Conservation (phyloP, 2,888 invertebrate genomes). For the Harpalus rubripes region DNA sequence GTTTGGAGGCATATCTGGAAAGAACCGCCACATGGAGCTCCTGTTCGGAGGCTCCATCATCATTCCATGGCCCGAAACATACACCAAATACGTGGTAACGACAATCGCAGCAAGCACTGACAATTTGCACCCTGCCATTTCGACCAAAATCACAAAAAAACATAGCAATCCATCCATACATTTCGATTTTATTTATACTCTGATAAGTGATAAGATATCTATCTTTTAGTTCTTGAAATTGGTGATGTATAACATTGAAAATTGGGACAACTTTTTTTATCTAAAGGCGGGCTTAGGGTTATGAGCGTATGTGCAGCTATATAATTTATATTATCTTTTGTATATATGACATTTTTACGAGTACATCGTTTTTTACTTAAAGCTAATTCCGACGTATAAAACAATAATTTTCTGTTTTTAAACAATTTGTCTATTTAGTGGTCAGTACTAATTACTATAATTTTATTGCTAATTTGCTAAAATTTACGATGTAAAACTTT, state of each 20-base stretch:
- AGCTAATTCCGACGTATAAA: neutral
- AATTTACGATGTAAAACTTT: neutral
- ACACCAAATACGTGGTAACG: slow-evolving; percentile 60
- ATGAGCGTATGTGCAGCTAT: neutral
- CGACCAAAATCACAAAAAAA: slow-evolving; percentile 22
- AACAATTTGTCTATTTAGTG: neutral
- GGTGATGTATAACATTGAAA: neutral
- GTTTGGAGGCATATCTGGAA: slow-evolving; percentile 77
- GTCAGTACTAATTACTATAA: neutral
- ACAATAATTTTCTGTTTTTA: neutral
- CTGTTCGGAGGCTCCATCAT: slow-evolving; percentile 78
- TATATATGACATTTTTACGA: neutral
- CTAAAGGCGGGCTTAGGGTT: neutral
- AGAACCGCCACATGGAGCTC: slow-evolving; percentile 79
- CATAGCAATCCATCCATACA: neutral
- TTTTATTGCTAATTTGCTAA: neutral
- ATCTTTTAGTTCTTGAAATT: neutral
- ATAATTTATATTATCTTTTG: neutral
- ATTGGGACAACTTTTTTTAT: neutral
- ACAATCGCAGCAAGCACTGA: slow-evolving; percentile 55
- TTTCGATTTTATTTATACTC: slow-evolving; percentile 25
- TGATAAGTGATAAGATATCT: slow-evolving; percentile 40
- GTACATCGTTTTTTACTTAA: neutral
- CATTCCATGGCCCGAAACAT: slow-evolving; percentile 78
- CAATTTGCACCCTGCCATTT: slow-evolving; percentile 60